phyloP scores from a whole-genome alignment of 2,797 vertebrate species.

The Geotrypetes seraphini region DNA sequence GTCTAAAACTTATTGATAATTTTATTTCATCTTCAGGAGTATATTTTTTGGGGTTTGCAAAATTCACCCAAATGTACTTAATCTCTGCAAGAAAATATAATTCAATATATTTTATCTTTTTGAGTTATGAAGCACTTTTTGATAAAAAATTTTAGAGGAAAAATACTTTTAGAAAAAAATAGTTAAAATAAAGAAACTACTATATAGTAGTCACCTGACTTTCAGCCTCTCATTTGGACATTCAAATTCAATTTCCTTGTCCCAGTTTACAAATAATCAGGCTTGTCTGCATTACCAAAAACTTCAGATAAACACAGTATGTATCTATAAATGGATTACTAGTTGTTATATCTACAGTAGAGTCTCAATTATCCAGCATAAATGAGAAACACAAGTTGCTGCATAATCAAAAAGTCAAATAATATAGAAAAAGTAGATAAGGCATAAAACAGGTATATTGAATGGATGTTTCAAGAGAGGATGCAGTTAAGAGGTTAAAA shows the following conservation, averaged over 20 bases:
- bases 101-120: neutral
- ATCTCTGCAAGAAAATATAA: neutral
- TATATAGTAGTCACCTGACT: slow-evolving; percentile 70
- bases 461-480: too few species aligned
- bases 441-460: too few species aligned
- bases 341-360: too few species aligned
- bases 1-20: slow-evolving; percentile 8
- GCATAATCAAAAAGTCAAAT: too few species aligned
- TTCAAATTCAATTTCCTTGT: slow-evolving; percentile 37
- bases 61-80: neutral
- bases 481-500: too few species aligned
- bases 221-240: slow-evolving; percentile 80
- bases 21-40: slow-evolving; percentile 22
- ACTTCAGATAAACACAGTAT: slow-evolving; percentile 26
- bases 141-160: slow-evolving; percentile 15
- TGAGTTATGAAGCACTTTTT: neutral
- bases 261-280: slow-evolving; percentile 21
- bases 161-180: slow-evolving; percentile 2
- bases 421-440: too few species aligned
- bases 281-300: slow-evolving; percentile 57
- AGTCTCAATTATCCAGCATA: too few species aligned
- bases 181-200: slow-evolving; percentile 22
- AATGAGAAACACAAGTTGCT: too few species aligned
- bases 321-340: slow-evolving; percentile 11
- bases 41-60: slow-evolving; percentile 6